Evolutionary conservation across 2,888 invertebrate genomes (phyloP).

Genomic region (Aromia moschata): DNA sequence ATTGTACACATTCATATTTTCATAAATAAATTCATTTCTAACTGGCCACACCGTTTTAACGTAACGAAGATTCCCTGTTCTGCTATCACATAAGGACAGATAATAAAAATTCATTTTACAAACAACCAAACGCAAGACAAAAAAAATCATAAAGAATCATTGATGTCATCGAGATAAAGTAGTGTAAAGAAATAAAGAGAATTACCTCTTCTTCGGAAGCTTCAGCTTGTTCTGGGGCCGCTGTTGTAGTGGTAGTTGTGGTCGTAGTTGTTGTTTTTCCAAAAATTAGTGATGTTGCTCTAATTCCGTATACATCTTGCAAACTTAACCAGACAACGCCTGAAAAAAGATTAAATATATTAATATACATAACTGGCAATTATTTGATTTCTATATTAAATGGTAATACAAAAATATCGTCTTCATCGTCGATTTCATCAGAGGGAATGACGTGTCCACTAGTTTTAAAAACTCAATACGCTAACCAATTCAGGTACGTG

Average conservation of each 20-base stretch:
- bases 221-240: constrained; percentile 10
- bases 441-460: too few relatives aligned
- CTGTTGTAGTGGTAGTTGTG: constrained; percentile 62
- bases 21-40: too few relatives aligned
- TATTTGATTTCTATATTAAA: too few relatives aligned
- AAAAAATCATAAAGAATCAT: too few relatives aligned
- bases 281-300: constrained; percentile 72
- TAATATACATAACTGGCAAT: too few relatives aligned
- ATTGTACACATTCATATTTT: too few relatives aligned
- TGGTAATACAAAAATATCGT: too few relatives aligned
- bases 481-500: too few relatives aligned
- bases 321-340: constrained; percentile 65
- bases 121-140: neutral
- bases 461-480: too few relatives aligned
- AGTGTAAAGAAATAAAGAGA: too few relatives aligned
- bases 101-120: neutral
- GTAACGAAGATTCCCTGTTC: neutral
- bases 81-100: neutral
- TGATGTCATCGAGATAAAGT: too few relatives aligned
- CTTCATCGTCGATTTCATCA: too few relatives aligned
- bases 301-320: constrained; percentile 66
- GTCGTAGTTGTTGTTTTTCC: constrained; percentile 66
- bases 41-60: neutral
- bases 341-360: neutral
- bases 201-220: constrained; percentile 60